Base-by-base conservation (phyloP, 2,113 vertebrate genomes). In the Mesocricetus auratus region DNA sequence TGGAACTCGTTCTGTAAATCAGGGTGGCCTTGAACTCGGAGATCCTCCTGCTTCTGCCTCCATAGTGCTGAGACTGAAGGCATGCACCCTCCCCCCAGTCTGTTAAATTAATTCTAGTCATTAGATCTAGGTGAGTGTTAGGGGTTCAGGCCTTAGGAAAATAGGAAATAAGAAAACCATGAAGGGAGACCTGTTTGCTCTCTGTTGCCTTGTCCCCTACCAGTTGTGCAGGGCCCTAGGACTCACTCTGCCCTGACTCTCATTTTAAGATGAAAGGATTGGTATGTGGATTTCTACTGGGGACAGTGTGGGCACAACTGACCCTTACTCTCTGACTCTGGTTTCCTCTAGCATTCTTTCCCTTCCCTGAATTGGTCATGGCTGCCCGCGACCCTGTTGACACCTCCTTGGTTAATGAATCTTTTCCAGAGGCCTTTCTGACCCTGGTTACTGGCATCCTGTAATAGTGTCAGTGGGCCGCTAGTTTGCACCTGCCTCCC, bases 221-320 rank as follows among this genome's bases (percentile, higher is more conserved):
- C 1, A 58, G 69, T 42, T 68, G n/a, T 64, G 60, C 29, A 36
- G 62, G 47, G 26, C 47, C 60, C 42, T 47, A 47, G 88, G 85
- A 2, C 53, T 73, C 45, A 19, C 39, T 53, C 60, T 93, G 53
- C 64, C 58, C 47, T 22, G 33, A 66, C 6, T 74, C 47, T 92
- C n/a, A n/a, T 86, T 95, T 94, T 88, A 88, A 42, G 62, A 75
- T 36, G 47, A 88, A 93, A 39, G 64, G 21, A 81, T 50, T 4
- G 66, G 5, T 39, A 36, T 26, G 21, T 73, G 73, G 36, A 64
- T 77, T 90, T 86, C 69, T 2, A 39, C 69, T 17, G 29, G 68
- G 31, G 78, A 73, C 17, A 45, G n/a, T 31, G 22, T 0, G 13
- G 45, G 53, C 71, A 64, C 12, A 64, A 91, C 74, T 88, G 60